Base-by-base conservation (phyloP, 2,888 invertebrate species). In the Drosophila silvestris region DNA sequence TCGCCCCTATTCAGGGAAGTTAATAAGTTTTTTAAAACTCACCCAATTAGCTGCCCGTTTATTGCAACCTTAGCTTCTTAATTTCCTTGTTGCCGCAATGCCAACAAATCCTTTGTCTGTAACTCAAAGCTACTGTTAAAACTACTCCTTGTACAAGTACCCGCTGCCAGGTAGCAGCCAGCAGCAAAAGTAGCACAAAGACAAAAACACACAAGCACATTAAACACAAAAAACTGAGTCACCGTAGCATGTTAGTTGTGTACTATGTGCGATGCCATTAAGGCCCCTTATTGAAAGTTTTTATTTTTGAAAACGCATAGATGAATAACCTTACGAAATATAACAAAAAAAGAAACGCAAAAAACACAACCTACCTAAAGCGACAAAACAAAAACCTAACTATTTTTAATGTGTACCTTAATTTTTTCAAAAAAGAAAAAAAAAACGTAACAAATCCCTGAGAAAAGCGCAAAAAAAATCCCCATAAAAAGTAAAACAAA, bases 321-420 rank as follows among this genome's bases (percentile, higher is more conserved):
- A 64, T 41, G 59, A 68, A 61, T 47, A 74, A 61, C 64, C 70
- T 44, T 63, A 63, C 26, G 44, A 64, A 70, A 51, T 33, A 67
- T 50, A 63, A 56, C n/a, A 51, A 47, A 64, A 54, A 10, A 33
- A 39, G 26, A 47, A 51, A 53, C 60, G 41, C 51, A 65, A 58
- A 59, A 72, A 44, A 83, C 79, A 80, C 68, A 85, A 88, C 90
- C 89, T 82, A 90, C 86, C 86, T 89, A 91, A 84, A 81, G 73
- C 77, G 80, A 85, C 72, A 77, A 78, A 85, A 77, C 70, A 72
- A 82, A 74, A 90, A 91, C 90, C 91, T 91, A 91, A 89, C 91
- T 91, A 91, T 91, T 91, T 87, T 91, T 91, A 91, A 91, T 91
- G 85, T 77, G 91, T 91, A 91, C 91, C 91, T 91, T 86, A 83